Evolutionary conservation across 2,888 invertebrate genomes (phyloP).

Genomic region (Carterocephalus palaemon): DNA sequence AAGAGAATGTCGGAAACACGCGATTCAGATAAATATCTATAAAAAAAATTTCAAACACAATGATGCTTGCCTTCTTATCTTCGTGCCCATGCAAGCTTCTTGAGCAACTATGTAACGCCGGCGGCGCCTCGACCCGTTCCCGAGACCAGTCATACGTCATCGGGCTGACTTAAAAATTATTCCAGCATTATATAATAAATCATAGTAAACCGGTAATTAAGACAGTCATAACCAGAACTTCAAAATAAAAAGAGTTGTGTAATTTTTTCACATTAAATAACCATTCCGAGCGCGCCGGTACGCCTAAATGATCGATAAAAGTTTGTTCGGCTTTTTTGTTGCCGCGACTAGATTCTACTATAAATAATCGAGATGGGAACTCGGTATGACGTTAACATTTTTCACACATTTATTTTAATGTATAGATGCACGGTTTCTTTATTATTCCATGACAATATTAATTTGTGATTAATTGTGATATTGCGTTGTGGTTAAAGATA

Average conservation of each 20-base stretch:
- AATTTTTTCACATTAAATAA: constrained; percentile 76
- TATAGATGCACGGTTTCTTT: constrained; percentile 5
- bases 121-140: constrained; percentile 67
- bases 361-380: constrained; percentile 23
- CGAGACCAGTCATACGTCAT: constrained; percentile 71
- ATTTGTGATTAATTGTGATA: no score
- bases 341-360: constrained; percentile 34
- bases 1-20: no score
- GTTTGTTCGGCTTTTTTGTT: constrained; percentile 38
- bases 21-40: no score
- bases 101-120: constrained; percentile 54
- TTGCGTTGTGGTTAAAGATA: no score
- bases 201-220: constrained; percentile 78
- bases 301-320: constrained; percentile 62
- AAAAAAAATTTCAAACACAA: no score
- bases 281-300: constrained; percentile 57
- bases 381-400: constrained; percentile 20
- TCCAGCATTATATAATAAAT: constrained; percentile 75
- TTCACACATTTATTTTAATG: constrained; percentile 22
- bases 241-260: constrained; percentile 67
- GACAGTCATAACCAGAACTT: constrained; percentile 74
- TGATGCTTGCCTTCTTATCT: no score
- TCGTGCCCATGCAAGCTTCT: constrained; percentile 16
- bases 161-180: constrained; percentile 69
- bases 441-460: not conserved